phyloP scores from a whole-genome alignment of 2,113 vertebrate species.

The Cavia porcellus region DNA sequence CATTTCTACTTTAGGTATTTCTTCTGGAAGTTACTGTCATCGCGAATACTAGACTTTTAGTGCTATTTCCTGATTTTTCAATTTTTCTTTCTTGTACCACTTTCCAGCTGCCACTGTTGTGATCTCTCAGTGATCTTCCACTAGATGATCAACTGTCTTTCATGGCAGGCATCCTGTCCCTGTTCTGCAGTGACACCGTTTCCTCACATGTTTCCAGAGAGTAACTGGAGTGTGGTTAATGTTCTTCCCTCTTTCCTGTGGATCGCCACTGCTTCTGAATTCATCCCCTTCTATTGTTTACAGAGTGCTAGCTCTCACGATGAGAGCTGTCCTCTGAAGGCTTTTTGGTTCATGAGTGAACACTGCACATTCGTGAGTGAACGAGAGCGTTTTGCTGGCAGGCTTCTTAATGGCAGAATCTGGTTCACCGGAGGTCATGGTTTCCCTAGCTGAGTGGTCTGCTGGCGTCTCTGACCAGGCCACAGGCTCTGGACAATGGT shows the following conservation, averaged over 20 bases:
- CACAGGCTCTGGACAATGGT: not conserved
- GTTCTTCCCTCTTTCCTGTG: not conserved
- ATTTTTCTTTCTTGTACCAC: not conserved
- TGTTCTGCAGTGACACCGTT: not conserved
- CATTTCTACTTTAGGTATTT: constrained; percentile 18
- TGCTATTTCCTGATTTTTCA: not conserved
- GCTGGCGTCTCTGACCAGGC: not conserved
- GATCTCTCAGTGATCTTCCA: not conserved
- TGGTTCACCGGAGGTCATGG: not conserved
- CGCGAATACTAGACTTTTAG: not conserved
- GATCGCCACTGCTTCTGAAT: not conserved
- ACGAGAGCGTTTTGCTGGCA: not conserved
- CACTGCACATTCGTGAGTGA: not conserved
- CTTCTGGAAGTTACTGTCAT: not conserved
- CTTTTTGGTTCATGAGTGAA: not conserved
- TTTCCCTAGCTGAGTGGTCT: not conserved
- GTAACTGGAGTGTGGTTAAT: not conserved
- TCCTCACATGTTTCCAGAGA: not conserved
- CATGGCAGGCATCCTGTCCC: not conserved
- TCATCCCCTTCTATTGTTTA: not conserved
- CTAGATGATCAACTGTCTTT: not conserved
- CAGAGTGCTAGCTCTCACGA: not conserved
- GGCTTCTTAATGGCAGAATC: not conserved
- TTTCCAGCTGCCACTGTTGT: not conserved
- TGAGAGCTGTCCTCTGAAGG: not conserved